Evolutionary conservation across 1,140 invertebrate species (phyloP), one percentile per base, ranked within the genome.

Genomic region (Myzus persicae): DNA sequence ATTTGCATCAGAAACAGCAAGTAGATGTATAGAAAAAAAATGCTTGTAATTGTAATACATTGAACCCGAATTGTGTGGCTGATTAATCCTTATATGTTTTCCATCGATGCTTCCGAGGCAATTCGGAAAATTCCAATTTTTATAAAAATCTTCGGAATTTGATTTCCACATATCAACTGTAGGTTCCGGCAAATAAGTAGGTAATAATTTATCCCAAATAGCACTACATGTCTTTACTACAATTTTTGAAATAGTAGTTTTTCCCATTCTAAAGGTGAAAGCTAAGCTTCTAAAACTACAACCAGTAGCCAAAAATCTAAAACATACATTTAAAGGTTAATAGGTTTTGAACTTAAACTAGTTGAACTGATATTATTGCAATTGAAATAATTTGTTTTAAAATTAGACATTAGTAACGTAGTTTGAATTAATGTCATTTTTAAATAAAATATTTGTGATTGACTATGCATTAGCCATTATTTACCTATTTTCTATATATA

Each of bases 41-140:
- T 94, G 82, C 94, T 96, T 96, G 90, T 96, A 95, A 94, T 96
- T 96, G 91, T 94, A 95, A 94, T 94, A 96, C 31, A 94, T 59
- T 18, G 94, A 94, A 48, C 95, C 95, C 89, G 94, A 94, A 67
- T 94, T 94, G 59, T 59, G 14, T 22, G 94, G 94, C 81, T 90
- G 82, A 85, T 94, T 76, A 90, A 95, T 91, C 4, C 81, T n/a
- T 3, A 94, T 90, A 94, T 94, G 94, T 85, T 94, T 95, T n/a
- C 94, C 94, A 94, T 95, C 95, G 18, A 95, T 94, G 18, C 94
- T 94, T n/a, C 94, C 67, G 18, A 76, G 67, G 5, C 95, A 76
- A 76, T 76, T 76, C 8, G 67, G 67, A 76, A 76, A 76, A 36
- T 76, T 76, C n/a, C 67, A 76, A n/a, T 76, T 76, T n/a, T 2